Evolutionary conservation across 2,888 invertebrate genomes (phyloP), one percentile per base, ranked within the genome.

Genomic region (Drosophila infuscata): DNA sequence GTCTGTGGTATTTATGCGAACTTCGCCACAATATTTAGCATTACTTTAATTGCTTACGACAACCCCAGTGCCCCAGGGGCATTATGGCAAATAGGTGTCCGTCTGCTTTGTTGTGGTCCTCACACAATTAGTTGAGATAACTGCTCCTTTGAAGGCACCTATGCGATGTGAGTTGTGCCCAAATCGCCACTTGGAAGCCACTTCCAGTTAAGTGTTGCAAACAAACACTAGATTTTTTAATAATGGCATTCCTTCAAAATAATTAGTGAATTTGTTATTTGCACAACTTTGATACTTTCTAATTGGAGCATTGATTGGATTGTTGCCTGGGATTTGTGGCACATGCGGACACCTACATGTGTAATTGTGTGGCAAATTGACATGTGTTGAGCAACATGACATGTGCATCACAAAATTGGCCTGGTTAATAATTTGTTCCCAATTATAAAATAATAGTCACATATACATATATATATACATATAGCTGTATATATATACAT

Each of bases 31-130:
- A 71, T 71, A 81, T 81, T 87, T 75, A 75, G 77, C 77, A 89
- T 84, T 87, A 84, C 84, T 82, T 82, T 87, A 89, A 89, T 89
- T 85, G 84, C 87, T 82, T 74, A 74, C 75, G 62, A 67, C 56
- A 69, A 70, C 72, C 85, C 70, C 74, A 72, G 53, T 32, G 25
- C 59, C 62, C 56, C 56, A 56, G 20, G 62, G 56, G 54, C 41
- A 33, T 74, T 64, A 38, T 66, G 69, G 54, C 63, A 43, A 61
- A 48, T 29, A 75, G 70, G 54, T 74, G 74, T n/a, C 8, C 12
- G 12, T 9, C 7, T 12, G 58, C 41, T 29, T 12, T 29, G 46
- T 46, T 46, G 35, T 36, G 38, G 29, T 38, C 29, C 11, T 38
- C 12, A 12, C 35, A 29, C n/a, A 29, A 41, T 56, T 38, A 56